Conservation (phyloP, 2,888 invertebrate species). For the Muscina levida region DNA sequence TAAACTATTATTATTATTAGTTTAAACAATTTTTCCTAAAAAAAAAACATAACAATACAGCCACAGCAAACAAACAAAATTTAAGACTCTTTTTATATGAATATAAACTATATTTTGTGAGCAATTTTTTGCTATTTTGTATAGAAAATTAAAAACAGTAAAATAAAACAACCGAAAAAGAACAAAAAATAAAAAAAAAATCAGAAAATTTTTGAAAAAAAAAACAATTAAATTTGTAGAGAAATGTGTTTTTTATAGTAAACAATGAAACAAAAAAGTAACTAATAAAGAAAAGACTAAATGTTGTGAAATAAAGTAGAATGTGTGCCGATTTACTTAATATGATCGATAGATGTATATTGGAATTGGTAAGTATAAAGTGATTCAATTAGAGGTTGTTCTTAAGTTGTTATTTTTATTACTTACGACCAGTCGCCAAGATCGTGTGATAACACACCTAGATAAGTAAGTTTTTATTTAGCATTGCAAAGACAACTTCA, state of each 20-base stretch:
- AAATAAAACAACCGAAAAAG: not conserved
- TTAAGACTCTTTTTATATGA: conserved; percentile 27
- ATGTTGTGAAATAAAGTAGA: conserved; percentile 54
- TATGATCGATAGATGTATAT: no score
- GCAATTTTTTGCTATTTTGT: conserved; percentile 54
- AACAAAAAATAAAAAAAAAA: no score
- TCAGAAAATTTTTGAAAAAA: conserved; percentile 28
- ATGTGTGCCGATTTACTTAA: not conserved
- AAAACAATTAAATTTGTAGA: conserved; percentile 44
- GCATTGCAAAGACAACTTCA: no score
- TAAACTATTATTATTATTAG: conserved; percentile 11
- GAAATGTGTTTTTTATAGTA: conserved; percentile 31
- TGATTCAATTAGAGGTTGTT: no score
- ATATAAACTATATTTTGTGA: conserved; percentile 53
- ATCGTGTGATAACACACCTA: no score
- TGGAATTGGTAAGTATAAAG: no score
- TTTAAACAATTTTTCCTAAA: conserved; percentile 29
- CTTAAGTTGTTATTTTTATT: no score
- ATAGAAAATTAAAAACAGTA: conserved; percentile 24
- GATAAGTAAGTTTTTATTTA: no score
- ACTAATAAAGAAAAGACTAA: conserved; percentile 48
- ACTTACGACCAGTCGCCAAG: no score
- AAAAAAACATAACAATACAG: conserved; percentile 5
- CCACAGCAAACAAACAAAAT: conserved; percentile 6
- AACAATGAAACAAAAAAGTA: conserved; percentile 34